Evolutionary conservation across 2,797 vertebrate genomes (phyloP), one percentile per base, ranked within the genome.

Genomic region (Danio jaintianensis): DNA sequence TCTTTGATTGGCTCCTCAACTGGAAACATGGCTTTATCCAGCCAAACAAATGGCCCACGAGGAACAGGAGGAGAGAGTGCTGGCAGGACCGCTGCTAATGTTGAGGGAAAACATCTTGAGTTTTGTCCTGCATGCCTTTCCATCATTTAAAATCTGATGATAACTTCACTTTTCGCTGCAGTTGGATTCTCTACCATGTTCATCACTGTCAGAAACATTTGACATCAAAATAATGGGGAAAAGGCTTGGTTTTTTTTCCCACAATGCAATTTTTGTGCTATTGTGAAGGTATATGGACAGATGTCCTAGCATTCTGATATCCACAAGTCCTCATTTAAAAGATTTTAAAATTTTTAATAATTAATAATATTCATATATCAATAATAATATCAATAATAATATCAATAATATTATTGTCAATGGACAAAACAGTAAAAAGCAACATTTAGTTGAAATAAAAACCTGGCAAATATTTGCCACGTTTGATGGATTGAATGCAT

Each of bases 1-100:
- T 53, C 64, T 58, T 56, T 83, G 72, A 83, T 75, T 79, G 79
- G 78, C 76, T 50, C 62, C 80, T 80, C 73, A 79, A 80, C 63
- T 69, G 67, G 47, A 79, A 82, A 59, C 42, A 45, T 52, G 72
- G 48, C 63, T 75, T 69, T 61, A 80, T 75, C 58, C 55, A 72
- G 72, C 66, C 56, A 82, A 78, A 66, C 79, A 78, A 84, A 63
- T 52, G 64, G 52, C 59, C 62, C 62, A 55, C 70, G 81, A 83
- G 71, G 40, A 83, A 84, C 48, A 42, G 62, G 63, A 75, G 73
- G 42, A 58, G 52, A 72, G 59, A 73, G 29, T 29, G 64, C 69
- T 78, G 73, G 74, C 80, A 52, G 66, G 40, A 69, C 59, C 64
- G 80, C 59, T 84, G 82, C 77, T 64, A 55, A 52, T 79, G 18